These are phyloP conservation scores for Lepidocyrtinus sp. DNA, from an alignment of 2,888 invertebrate species.

Conservation along the genomic window DNA sequence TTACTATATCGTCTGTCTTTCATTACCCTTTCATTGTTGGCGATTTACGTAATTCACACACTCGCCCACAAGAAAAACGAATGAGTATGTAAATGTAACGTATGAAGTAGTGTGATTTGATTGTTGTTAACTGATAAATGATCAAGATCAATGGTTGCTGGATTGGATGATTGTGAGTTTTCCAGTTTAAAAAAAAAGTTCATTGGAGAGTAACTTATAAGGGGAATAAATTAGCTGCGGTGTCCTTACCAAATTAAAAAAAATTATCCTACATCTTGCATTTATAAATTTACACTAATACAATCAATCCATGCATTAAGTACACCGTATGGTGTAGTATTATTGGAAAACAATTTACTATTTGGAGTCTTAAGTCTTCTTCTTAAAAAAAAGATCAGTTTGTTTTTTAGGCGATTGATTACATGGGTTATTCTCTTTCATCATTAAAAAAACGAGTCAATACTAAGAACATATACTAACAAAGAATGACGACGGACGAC, in stretches of 20 bases:
- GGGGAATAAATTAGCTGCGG: slow-evolving; percentile 35
- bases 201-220: background rate
- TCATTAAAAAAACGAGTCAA: background rate
- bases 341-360: slow-evolving; percentile 5
- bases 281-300: slow-evolving; percentile 28
- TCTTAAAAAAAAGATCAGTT: background rate
- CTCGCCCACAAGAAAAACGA: no score
- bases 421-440: background rate
- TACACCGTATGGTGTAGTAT: no score
- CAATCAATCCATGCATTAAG: background rate
- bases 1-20: background rate
- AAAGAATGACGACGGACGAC: no score
- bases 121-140: background rate
- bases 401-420: background rate
- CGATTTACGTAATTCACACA: background rate
- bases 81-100: no score
- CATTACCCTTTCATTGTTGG: slow-evolving; percentile 12
- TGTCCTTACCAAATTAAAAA: slow-evolving; percentile 42
- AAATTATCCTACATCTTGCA: slow-evolving; percentile 41
- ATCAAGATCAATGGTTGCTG: no score
- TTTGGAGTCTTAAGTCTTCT: slow-evolving; percentile 9
- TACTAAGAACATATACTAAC: background rate
- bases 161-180: background rate
- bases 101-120: background rate
- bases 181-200: background rate